phyloP scores from a whole-genome alignment of 2,888 invertebrate genomes.

The Limnephilus lunatus region DNA sequence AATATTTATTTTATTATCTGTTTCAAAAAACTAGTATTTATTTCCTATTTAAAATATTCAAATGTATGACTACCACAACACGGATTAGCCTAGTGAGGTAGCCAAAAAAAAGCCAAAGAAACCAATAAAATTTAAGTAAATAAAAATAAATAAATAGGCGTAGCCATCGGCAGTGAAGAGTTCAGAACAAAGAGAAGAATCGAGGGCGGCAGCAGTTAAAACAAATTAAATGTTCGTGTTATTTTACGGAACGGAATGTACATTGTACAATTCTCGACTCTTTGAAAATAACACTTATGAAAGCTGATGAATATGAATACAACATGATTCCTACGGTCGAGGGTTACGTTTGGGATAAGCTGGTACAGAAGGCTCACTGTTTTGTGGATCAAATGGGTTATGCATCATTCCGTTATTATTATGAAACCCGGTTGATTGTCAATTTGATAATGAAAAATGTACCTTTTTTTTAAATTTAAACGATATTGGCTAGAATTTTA shows the following conservation, averaged over 20 bases:
- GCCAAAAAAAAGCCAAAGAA: too few relatives aligned
- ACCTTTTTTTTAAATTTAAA: too few relatives aligned
- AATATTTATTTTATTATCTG: too few relatives aligned
- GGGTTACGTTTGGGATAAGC: background rate
- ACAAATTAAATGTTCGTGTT: background rate
- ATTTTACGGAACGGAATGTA: background rate
- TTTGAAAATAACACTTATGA: background rate
- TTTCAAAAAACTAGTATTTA: too few relatives aligned
- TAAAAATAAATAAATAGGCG: too few relatives aligned
- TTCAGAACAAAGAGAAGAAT: background rate
- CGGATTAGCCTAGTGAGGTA: too few relatives aligned
- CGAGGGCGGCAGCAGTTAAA: background rate
- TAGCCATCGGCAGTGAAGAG: background rate
- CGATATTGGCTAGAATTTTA: too few relatives aligned
- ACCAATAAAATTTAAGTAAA: too few relatives aligned
- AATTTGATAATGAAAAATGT: too few relatives aligned
- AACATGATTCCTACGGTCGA: constrained; percentile 8
- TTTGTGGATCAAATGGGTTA: background rate
- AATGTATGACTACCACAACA: too few relatives aligned
- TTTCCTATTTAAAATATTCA: too few relatives aligned
- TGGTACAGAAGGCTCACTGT: background rate
- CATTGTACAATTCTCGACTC: background rate
- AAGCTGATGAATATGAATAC: constrained; percentile 5
- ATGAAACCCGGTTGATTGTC: too few relatives aligned
- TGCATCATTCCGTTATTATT: background rate